Conservation (phyloP, 2,797 vertebrate genomes). For the Capromys pilorides region DNA sequence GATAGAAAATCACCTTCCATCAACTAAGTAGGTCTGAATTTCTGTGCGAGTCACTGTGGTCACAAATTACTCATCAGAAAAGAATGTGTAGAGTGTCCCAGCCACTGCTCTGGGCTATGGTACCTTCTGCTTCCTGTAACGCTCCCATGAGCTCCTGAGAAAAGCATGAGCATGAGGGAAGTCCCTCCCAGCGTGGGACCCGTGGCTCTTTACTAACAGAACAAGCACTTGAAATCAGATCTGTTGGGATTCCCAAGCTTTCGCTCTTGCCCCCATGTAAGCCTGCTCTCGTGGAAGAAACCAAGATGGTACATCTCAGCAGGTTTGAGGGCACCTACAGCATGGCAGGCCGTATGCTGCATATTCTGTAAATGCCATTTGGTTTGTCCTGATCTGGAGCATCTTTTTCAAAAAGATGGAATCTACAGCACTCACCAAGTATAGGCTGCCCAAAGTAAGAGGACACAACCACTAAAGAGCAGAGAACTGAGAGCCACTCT, state of each 20-base stretch:
- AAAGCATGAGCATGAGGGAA: background rate
- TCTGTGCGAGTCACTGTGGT: background rate
- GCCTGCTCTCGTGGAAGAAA: background rate
- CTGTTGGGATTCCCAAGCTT: no score
- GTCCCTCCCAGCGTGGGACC: background rate
- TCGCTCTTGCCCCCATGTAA: background rate
- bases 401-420: background rate
- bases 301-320: background rate
- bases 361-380: background rate
- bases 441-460: background rate
- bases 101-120: no score
- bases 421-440: background rate
- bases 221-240: background rate
- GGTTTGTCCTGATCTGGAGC: background rate
- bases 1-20: slow-evolving; percentile 4
- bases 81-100: background rate
- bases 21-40: background rate
- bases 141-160: background rate
- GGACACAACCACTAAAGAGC: background rate
- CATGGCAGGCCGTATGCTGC: background rate
- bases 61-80: slow-evolving; percentile 15
- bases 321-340: background rate
- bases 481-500: background rate
- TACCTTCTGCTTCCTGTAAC: background rate
- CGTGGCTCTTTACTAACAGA: background rate